Evolutionary conservation across 2,888 invertebrate genomes (phyloP).

Genomic region (Rhagonycha lutea): DNA sequence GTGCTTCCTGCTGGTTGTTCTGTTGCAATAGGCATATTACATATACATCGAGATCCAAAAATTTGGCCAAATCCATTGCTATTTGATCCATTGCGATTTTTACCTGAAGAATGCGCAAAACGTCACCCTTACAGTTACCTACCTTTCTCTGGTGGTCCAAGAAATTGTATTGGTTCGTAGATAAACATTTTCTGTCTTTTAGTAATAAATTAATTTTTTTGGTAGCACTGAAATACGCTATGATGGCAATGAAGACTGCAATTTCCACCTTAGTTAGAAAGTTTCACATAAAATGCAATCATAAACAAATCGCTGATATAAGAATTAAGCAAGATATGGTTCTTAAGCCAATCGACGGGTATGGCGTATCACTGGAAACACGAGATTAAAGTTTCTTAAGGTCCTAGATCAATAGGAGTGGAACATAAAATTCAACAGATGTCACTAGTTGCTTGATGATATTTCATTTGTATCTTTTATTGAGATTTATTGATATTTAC

Average conservation of each 20-base stretch:
- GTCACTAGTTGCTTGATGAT: too few species aligned
- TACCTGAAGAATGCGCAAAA: slow-evolving; percentile 53
- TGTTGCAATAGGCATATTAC: slow-evolving; percentile 53
- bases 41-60: slow-evolving; percentile 57
- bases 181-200: background rate
- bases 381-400: too few species aligned
- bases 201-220: slow-evolving; percentile 34
- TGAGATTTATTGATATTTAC: too few species aligned
- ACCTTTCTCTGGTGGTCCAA: slow-evolving; percentile 55
- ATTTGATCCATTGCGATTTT: slow-evolving; percentile 62
- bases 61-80: slow-evolving; percentile 60
- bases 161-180: slow-evolving; percentile 56
- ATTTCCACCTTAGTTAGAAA: slow-evolving; percentile 49
- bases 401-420: too few species aligned
- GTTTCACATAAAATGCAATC: slow-evolving; percentile 44
- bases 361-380: too few species aligned
- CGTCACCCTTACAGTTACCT: slow-evolving; percentile 56
- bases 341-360: slow-evolving; percentile 26
- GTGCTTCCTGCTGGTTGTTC: slow-evolving; percentile 57
- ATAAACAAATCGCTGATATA: slow-evolving; percentile 37
- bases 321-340: slow-evolving; percentile 35
- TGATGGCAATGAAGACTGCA: slow-evolving; percentile 55
- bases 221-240: slow-evolving; percentile 54
- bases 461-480: too few species aligned
- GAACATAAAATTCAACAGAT: too few species aligned